Base-by-base conservation (phyloP, 1,140 invertebrate species). In the Rhizoglyphus robini region DNA sequence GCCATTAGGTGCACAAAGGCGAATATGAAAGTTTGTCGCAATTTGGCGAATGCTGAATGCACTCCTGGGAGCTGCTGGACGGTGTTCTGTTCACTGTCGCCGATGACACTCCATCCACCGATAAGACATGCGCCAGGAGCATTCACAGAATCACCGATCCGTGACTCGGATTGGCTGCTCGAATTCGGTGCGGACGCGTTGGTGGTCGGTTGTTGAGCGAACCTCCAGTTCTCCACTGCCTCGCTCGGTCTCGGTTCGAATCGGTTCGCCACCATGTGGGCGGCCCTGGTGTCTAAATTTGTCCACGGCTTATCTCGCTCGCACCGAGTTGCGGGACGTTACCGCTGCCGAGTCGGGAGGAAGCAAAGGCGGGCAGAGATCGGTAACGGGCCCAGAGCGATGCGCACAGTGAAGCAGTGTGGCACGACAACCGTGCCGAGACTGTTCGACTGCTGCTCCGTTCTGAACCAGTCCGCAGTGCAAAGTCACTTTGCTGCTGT, bases 1-100 rank as follows among this genome's bases (percentile, higher is more conserved):
- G 51, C 51, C 51, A 54, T 54, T 54, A 54, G 51, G 51, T 54
- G 51, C 51, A 54, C 51, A 54, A 54, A 54, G 51, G 51, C 51
- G 31, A 54, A 32, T 32, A 54, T 25, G 51, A 54, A 54, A 54
- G 51, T 54, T 54, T 54, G 51, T 54, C 51, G 51, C 51, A 54
- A 23, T 54, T 25, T 5, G 8, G 23, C 23, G 8, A 25, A 8
- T 23, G 51, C 20, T 54, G 51, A 54, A 54, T 54, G 23, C 51
- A 54, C 51, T 54, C 51, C 15, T 25, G 51, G 51, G 51, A 54
- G 51, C 51, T 8, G 8, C 31, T 15, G 23, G n/a, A n/a, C n/a
- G n/a, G 36, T 41, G 18, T 18, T 8, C 36, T 18, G 18, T 41
- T 41, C 36, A 11, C 8, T 41, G 36, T 18, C 36, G 36, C 36